Conservation (phyloP, 2,888 invertebrate genomes). For the Caenorhabditis panamensis region DNA sequence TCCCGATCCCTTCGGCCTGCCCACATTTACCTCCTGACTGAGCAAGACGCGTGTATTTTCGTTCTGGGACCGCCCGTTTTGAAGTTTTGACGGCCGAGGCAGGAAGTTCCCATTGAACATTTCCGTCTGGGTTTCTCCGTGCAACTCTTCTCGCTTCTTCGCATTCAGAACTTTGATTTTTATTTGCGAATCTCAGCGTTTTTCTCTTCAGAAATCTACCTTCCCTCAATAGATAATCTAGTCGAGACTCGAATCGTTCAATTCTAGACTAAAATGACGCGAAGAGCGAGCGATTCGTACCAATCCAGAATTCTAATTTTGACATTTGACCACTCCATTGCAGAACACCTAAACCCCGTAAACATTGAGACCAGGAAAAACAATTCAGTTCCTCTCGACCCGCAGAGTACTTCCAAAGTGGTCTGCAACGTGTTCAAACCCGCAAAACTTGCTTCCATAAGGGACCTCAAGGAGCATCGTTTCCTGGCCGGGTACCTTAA, state of each 20-base stretch:
- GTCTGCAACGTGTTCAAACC: neutral
- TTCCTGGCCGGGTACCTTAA: slow-evolving; percentile 25
- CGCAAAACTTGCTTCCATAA: slow-evolving; percentile 17
- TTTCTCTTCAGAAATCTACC: too few relatives aligned
- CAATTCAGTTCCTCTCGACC: neutral
- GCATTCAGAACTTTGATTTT: neutral
- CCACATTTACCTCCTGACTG: neutral
- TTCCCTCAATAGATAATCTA: too few relatives aligned
- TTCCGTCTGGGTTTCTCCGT: slow-evolving; percentile 12
- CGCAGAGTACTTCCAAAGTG: neutral
- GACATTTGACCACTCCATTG: too few relatives aligned
- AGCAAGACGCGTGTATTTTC: neutral
- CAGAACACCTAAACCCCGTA: too few relatives aligned
- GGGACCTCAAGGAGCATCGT: slow-evolving; percentile 39
- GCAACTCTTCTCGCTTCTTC: slow-evolving; percentile 24
- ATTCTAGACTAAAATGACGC: too few relatives aligned
- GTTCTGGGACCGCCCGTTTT: slow-evolving; percentile 1
- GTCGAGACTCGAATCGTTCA: too few relatives aligned
- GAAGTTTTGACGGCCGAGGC: slow-evolving; percentile 4
- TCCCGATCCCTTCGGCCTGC: too few relatives aligned
- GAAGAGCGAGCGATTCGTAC: too few relatives aligned
- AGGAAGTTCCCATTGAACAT: slow-evolving; percentile 27
- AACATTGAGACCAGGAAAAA: too few relatives aligned
- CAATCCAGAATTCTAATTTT: too few relatives aligned
- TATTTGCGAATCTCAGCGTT: too few relatives aligned